Evolutionary conservation across 1,140 invertebrate genomes (phyloP).

Genomic region (Lanistes nyassanus): DNA sequence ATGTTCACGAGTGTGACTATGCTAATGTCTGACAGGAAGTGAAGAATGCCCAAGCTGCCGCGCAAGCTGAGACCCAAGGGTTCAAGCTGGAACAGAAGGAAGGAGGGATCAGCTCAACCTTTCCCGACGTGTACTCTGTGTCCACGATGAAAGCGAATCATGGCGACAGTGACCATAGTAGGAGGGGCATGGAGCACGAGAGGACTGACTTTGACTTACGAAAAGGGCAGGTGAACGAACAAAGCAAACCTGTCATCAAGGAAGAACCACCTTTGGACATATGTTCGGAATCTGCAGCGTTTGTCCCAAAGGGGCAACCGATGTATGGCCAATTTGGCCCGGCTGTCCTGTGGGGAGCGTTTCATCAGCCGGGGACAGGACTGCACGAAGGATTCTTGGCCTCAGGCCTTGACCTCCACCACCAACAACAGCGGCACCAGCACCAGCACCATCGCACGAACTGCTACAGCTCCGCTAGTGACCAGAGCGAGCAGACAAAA

Average conservation of each 20-base stretch:
- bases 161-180: slow-evolving; percentile 6
- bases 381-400: neutral
- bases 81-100: slow-evolving; percentile 6
- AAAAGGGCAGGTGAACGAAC: neutral
- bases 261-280: neutral
- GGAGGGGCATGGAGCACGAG: too few relatives aligned
- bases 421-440: slow-evolving; percentile 13
- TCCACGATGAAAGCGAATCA: slow-evolving; percentile 1
- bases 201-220: too few relatives aligned
- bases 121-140: slow-evolving; percentile 19
- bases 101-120: slow-evolving; percentile 13
- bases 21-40: too few relatives aligned
- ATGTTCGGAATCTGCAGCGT: neutral
- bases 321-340: slow-evolving; percentile 24
- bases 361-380: neutral
- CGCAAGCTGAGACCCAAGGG: slow-evolving; percentile 10
- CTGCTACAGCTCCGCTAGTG: neutral
- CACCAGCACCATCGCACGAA: slow-evolving; percentile 17
- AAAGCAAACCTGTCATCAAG: neutral
- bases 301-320: neutral
- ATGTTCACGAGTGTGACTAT: too few relatives aligned
- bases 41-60: slow-evolving; percentile 26
- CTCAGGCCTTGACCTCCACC: neutral
- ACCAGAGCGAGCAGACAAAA: slow-evolving; percentile 15
- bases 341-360: slow-evolving; percentile 19